Percentiles rank a stretch among this genome's conserved stretches.
These are phyloP conservation scores for Irena cyanogastra DNA, from an alignment of 2,113 vertebrate species.

Conservation along the genomic window DNA sequence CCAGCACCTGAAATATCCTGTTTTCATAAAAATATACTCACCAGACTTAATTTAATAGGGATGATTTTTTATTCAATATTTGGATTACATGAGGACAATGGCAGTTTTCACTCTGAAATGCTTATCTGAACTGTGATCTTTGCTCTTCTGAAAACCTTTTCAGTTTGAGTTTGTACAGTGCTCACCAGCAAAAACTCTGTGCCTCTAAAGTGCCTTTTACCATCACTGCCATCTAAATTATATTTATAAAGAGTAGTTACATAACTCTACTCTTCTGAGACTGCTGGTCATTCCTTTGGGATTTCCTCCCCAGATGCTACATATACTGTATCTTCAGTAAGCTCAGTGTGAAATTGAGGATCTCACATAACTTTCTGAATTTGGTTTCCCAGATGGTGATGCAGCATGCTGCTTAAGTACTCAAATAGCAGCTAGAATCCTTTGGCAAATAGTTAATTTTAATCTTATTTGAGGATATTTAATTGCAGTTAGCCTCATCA, in stretches of 20 bases:
- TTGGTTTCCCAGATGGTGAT: not conserved
- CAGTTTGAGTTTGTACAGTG: not conserved
- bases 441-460: constrained; percentile 6
- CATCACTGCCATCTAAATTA: not conserved
- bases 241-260: not conserved
- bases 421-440: not conserved
- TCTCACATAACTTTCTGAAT: not conserved
- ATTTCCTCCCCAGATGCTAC: not conserved
- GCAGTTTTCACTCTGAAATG: not conserved
- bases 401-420: not conserved
- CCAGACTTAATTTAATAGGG: not conserved
- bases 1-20: not conserved
- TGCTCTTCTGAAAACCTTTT: not conserved
- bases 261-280: not conserved
- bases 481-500: not conserved
- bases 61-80: not conserved
- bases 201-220: not conserved
- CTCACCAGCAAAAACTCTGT: not conserved
- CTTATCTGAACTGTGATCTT: not conserved
- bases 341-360: not conserved
- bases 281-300: not conserved
- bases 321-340: not conserved
- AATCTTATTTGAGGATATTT: constrained; percentile 6
- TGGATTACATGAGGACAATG: not conserved
- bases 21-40: not conserved